Base-by-base conservation (phyloP, 2,797 vertebrate genomes). In the Triplophysa bombifrons region DNA sequence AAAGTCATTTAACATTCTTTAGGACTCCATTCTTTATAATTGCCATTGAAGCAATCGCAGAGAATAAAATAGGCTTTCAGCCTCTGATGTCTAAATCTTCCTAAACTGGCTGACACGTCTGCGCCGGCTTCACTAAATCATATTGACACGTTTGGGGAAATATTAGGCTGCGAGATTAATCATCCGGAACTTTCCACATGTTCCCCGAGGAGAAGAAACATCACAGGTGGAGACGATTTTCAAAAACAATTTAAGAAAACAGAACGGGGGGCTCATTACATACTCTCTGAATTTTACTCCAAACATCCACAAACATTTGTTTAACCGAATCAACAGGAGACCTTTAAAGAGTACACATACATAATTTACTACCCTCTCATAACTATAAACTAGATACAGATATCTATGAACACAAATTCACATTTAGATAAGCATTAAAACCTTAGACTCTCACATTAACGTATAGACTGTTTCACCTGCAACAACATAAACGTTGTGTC, bases 11-110 rank as follows among this genome's bases (percentile, higher is more conserved):
- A 63, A 51, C 67, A 63, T 78, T 53, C 25, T 27, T 27, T 27
- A 27, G 2, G 25, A 27, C 67, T 71, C 56, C 50, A 46, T 58
- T 64, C 48, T 71, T 34, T 64, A 19, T 38, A 51, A 78, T 38
- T 41, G 46, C 30, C 27, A 63, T 56, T 1, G 6, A 70, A 50
- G 3, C 44, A 70, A 50, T 61, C 50, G 55, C 70, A 51, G 46
- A 70, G 44, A 30, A 71, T 51, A 30, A 70, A 78, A 71, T 13
- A 51, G 67, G 56, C 56, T 77, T 61, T 38, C 55, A 11, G 41
- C 25, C 16, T 60, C 17, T 78, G 68, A 78, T n/a, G 58, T 78
- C 68, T 78, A 44, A n/a, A 58, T 78, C 30, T 11, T 27, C 17
- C 11, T 56, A 76, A 68, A 58, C 64, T 27, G 68, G 7, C 58